Evolutionary conservation across 2,113 vertebrate genomes (phyloP), one percentile per base, ranked within the genome.

Genomic region (Acinonyx jubatus): DNA sequence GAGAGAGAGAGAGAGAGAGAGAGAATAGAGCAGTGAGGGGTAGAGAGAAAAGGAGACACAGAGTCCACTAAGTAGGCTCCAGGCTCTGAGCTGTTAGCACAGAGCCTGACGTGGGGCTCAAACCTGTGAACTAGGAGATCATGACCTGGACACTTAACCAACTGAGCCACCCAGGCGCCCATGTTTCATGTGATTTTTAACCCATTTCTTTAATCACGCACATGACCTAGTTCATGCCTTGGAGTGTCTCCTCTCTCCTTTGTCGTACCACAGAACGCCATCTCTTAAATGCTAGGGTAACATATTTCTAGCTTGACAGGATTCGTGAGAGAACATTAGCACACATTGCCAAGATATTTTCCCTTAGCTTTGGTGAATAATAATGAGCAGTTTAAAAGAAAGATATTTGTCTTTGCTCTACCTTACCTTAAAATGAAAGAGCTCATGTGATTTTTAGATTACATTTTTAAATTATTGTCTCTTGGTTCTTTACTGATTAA

Each of bases 341-440:
- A 7, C 29, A 0, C 0, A 3, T 25, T 6, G 7, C 73, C 13
- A 3, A n/a, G 29, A 50, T 11, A 23, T 41, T 79, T 63, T 76
- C 12, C 78, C 78, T 74, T 7, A 5, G 45, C 66, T 69, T 81
- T 50, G 13, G 45, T 16, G 78, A 86, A 48, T 38, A 41, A 48
- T 14, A 78, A 41, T 31, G 25, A 87, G 25, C n/a, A 41, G 33
- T 73, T 79, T 38, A 31, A 38, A 89, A 87, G 65, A 25, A 57
- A 86, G 36, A 7, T 23, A 5, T 19, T 5, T 57, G 3, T 80
- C 57, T 76, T 71, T 65, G 33, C 73, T 88, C 36, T 29, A 7
- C 68, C 31, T 12, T 36, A 45, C 41, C 63, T 79, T 52, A 50
- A 74, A 14, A 73, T 6, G 36, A 66, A 61, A 61, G 36, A 33